Evolutionary conservation across 1,140 invertebrate genomes (phyloP), one percentile per base, ranked within the genome.

Genomic region (Cotesia glomerata): DNA sequence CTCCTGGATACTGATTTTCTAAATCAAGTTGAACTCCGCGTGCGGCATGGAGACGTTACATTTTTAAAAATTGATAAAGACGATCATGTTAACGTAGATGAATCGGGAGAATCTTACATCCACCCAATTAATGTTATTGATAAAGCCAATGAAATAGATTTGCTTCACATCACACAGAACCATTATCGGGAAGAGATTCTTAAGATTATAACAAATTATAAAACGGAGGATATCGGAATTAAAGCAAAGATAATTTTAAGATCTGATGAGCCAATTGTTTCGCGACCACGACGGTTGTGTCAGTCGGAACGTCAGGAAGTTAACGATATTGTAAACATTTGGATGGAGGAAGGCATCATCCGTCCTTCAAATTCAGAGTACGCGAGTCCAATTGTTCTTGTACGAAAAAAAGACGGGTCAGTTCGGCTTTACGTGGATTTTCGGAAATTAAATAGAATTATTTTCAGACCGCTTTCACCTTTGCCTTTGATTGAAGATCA

Each of bases 401-500:
- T 79, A 8, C 68, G 45, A 36, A 81, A 83, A 58, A 82, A 83
- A 68, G 76, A 75, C 16, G 78, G 75, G 13, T 64, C 76, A 8
- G 14, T 69, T 0, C 59, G 80, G 35, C 45, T 63, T 71, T 88
- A 82, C 74, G 73, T 76, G 0, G 88, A 91, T 66, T 39, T 80
- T 77, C 5, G 77, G 76, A 9, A n/a, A 34, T 64, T 71, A 32
- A 71, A 71, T n/a, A 64, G 51, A 52, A 71, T 63, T n/a, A 49
- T 54, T 39, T 32, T 62, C 5, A 51, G 61, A 71, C 88, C 89
- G 63, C 65, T 77, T 18, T 89, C 83, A 75, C 89, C 89, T 0
- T 71, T 91, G 9, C 88, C 88, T 0, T 45, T 84, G 0, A 88
- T 90, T 14, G 86, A 89, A 54, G 85, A 89, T 51, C 78, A 80